A percentile compares a stretch with the other conserved stretches of the same genome.
Evolutionary conservation across 2,888 invertebrate species (phyloP).

Genomic region (Caenorhabditis doughertyi): DNA sequence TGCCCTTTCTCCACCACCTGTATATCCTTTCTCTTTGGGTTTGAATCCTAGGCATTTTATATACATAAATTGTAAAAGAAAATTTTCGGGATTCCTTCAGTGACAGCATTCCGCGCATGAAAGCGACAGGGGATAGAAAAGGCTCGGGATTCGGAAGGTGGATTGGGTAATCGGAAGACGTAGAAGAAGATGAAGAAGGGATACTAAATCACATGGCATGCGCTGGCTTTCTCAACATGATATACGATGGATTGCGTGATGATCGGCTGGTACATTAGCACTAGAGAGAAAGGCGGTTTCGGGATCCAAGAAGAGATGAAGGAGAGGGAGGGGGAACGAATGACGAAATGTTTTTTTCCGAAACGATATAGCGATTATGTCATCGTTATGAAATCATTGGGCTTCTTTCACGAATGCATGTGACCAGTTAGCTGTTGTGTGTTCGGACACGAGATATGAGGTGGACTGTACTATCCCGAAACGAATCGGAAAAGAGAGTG

Average conservation of each 20-base stretch:
- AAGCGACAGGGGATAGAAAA: background rate
- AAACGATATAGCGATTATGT: constrained; percentile 6
- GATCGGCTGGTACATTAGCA: constrained; percentile 37
- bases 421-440: constrained; percentile 20
- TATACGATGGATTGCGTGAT: constrained; percentile 60
- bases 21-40: too few species aligned
- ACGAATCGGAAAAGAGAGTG: too few species aligned
- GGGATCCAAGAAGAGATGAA: too few species aligned
- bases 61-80: background rate
- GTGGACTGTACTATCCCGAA: too few species aligned
- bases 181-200: background rate
- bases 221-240: constrained; percentile 24
- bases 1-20: background rate
- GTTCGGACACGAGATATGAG: too few species aligned
- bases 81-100: constrained; percentile 18
- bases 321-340: constrained; percentile 8
- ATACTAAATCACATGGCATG: constrained; percentile 53
- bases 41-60: constrained; percentile 19
- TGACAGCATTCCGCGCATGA: background rate
- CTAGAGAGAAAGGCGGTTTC: constrained; percentile 10
- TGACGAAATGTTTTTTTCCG: constrained; percentile 7
- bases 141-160: background rate
- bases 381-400: constrained; percentile 14
- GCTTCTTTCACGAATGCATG: background rate
- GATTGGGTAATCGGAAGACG: constrained; percentile 34